phyloP scores from a whole-genome alignment of 2,797 vertebrate genomes.

The Lagorchestes hirsutus region DNA sequence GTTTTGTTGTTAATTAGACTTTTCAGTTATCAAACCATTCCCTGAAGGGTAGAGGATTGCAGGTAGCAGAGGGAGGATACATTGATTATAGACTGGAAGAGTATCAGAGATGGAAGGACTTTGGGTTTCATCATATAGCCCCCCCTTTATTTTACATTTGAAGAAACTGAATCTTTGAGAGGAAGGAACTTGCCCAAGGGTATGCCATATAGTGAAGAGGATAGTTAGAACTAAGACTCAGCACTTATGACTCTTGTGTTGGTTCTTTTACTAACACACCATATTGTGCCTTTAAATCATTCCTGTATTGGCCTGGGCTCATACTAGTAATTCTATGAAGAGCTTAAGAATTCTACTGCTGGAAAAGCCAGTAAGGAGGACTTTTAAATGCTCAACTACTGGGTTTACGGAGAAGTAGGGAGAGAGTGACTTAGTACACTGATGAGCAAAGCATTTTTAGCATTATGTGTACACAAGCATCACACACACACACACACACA shows the following conservation, averaged over 20 bases:
- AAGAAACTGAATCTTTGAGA: background rate
- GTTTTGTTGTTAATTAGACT: background rate
- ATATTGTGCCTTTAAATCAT: background rate
- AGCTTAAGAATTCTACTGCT: background rate
- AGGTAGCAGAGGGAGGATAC: background rate
- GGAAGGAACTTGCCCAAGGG: background rate
- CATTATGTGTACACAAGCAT: background rate
- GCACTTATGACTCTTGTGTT: background rate
- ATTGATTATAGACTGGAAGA: background rate
- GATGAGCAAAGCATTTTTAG: background rate
- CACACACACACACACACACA: background rate
- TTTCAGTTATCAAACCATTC: background rate
- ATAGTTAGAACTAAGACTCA: background rate
- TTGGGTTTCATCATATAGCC: background rate
- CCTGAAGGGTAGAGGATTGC: background rate
- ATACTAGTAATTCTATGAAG: background rate
- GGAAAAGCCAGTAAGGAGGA: background rate
- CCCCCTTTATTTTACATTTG: background rate
- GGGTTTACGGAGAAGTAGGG: background rate
- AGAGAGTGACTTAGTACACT: background rate
- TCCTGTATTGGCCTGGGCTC: background rate
- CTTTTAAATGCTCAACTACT: background rate
- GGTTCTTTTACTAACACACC: background rate
- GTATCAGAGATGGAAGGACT: background rate
- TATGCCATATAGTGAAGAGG: background rate